Evolutionary conservation across 2,888 invertebrate genomes (phyloP).

Genomic region (Oeneis ivallda): DNA sequence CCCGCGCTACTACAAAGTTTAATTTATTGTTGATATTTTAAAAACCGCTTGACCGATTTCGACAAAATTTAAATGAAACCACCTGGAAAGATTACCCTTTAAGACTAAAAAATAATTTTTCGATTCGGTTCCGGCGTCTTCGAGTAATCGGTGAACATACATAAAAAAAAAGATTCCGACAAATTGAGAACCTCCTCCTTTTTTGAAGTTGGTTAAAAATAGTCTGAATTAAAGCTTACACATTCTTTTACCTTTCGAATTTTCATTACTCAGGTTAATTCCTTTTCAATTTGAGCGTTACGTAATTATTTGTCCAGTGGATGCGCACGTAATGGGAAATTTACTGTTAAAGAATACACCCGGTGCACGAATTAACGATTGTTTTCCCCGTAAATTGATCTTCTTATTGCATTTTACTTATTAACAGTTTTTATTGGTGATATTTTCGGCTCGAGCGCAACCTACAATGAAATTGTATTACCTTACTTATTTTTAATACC

Average conservation of each 20-base stretch:
- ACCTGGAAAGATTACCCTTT: no score
- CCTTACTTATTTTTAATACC: no score
- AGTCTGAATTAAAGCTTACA: background rate
- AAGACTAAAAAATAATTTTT: no score
- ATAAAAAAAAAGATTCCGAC: no score
- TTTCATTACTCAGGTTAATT: constrained; percentile 5
- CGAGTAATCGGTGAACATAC: no score
- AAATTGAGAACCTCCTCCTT: no score
- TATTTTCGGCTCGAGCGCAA: background rate
- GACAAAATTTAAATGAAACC: no score
- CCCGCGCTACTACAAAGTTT: no score
- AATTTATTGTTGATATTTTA: no score
- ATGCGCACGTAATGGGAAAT: background rate
- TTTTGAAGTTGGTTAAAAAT: no score
- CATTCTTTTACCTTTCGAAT: background rate
- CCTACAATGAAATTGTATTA: background rate
- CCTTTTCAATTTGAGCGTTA: constrained; percentile 6
- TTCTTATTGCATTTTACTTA: background rate
- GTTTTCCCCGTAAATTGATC: background rate
- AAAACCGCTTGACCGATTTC: no score
- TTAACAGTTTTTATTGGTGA: background rate
- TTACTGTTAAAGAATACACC: background rate
- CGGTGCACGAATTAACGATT: background rate
- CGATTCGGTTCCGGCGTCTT: no score
- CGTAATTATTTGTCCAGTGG: constrained; percentile 7